Base-by-base conservation (phyloP, 2,797 vertebrate species). In the Phyllotis vaccarum region DNA sequence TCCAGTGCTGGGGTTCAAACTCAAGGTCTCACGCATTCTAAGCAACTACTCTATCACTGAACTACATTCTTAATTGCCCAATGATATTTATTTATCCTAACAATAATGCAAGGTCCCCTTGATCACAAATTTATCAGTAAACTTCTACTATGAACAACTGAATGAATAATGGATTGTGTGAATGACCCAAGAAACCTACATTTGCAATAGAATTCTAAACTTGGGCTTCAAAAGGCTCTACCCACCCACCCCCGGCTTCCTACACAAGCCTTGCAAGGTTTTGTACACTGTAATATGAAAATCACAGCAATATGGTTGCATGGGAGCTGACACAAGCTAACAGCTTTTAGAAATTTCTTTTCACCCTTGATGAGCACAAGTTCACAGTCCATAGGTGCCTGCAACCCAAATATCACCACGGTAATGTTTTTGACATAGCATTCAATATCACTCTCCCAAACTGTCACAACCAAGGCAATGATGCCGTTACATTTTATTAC, bases 391-490 rank as follows among this genome's bases (percentile, higher is more conserved):
- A 21, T 4, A n/a, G 49, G 34, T 91, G 81, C 56, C 93, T 91
- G 82, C 86, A 89, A 95, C 86, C 92, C 66, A 82, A 81, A 96
- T 90, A 96, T 97, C 91, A 85, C 92, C 80, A 62, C 2, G 1
- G 56, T 96, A 91, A 98, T 94, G 79, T 68, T 96, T 96, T 74
- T 91, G 58, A 93, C 83, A 93, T 62, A 92, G 72, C 72, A 86
- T 92, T 95, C 95, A 89, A 85, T 92, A 92, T 86, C 49, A 93
- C 96, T 92, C 90, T 97, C 89, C 58, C 4, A 93, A 95, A n/a
- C 43, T 81, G 68, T 97, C 90, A 83, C 86, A 89, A 96, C 94
- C 92, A 62, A 97, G 89, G 78, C 54, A 91, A 46, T n/a, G 62
- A 91, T 54, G 88, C 22, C 6, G 0, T 96, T 94, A 37, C 80